A percentile compares a stretch with the other conserved stretches of the same genome.
Evolutionary conservation across 2,113 vertebrate species (phyloP).

Genomic region (Actinemys pallida): DNA sequence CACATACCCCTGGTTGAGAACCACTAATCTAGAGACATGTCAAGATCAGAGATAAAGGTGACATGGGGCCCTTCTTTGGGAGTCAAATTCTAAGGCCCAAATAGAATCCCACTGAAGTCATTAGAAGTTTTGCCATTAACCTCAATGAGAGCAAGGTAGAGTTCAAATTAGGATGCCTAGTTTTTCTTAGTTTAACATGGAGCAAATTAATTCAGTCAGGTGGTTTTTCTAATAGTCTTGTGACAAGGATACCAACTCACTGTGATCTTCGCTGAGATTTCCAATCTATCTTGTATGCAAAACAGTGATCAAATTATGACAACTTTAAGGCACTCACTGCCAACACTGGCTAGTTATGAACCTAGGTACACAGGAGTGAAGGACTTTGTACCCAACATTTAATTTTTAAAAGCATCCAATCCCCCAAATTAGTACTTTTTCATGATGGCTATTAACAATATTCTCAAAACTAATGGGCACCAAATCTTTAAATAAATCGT

Average conservation of each 20-base stretch:
- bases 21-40: neutral
- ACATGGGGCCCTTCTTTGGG: neutral
- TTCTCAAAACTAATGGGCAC: neutral
- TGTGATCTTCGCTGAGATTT: neutral
- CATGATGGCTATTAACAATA: neutral
- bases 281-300: neutral
- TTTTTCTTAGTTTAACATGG: neutral
- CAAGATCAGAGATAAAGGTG: neutral
- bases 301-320: neutral
- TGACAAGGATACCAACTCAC: neutral
- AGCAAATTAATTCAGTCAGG: neutral
- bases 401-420: neutral
- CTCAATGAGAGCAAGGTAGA: neutral
- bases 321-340: neutral
- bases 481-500: neutral
- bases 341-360: neutral
- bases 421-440: neutral
- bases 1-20: too few species aligned
- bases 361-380: neutral
- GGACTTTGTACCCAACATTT: neutral
- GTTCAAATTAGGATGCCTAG: neutral
- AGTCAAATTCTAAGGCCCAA: neutral
- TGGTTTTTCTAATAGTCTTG: neutral
- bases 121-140: neutral
- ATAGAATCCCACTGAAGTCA: neutral